Conservation (phyloP, 2,797 vertebrate species). For the Mormyrus proboscirostris region DNA sequence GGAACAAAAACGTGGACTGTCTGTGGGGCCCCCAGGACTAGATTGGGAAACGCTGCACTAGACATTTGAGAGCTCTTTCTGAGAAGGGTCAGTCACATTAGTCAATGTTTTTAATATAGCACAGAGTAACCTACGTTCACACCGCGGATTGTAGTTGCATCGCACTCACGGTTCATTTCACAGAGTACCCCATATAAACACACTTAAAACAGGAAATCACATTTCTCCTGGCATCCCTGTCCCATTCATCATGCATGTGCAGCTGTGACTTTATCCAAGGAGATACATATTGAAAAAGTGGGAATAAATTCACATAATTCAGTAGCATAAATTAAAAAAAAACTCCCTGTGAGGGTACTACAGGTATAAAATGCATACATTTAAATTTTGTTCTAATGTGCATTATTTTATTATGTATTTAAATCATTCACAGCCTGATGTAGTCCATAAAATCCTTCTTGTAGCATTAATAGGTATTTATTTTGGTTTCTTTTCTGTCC, state of each 20-base stretch:
- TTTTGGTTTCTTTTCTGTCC: not conserved
- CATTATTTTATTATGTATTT: not conserved
- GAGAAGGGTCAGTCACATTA: not conserved
- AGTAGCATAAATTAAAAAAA: not conserved
- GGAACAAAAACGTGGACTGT: not conserved
- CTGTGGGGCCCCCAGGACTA: not conserved
- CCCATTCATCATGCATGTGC: not conserved
- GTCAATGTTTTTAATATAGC: not conserved
- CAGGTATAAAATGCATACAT: not conserved
- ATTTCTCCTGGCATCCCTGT: not conserved
- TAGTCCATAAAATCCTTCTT: not conserved
- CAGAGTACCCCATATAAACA: not conserved
- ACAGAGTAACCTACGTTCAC: not conserved
- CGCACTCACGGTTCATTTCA: not conserved
- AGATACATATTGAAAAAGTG: not conserved
- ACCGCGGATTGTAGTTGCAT: not conserved
- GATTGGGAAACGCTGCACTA: not conserved
- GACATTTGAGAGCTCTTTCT: not conserved
- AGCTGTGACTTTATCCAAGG: not conserved
- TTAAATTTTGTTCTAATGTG: not conserved
- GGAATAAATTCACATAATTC: not conserved
- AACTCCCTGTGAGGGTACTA: not conserved
- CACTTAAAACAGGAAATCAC: not conserved
- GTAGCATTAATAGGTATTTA: not conserved
- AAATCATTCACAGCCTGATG: not conserved